A percentile compares a stretch with the other conserved stretches of the same genome.
These are phyloP conservation scores for Megaceryle maxima DNA, from an alignment of 2,113 vertebrate species.

Conservation along the genomic window DNA sequence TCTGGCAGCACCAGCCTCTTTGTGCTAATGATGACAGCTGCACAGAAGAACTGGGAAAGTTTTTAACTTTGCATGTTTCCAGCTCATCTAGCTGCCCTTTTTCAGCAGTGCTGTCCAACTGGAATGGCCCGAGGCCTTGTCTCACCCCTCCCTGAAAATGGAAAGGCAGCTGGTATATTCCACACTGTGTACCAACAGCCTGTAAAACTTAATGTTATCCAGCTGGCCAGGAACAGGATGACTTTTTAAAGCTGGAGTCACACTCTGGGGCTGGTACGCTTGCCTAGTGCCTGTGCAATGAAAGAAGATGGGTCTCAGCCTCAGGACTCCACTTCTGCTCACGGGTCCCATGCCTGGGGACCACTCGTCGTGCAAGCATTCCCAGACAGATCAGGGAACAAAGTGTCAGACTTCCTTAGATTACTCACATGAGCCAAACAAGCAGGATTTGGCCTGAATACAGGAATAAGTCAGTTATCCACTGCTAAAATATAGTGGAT, in stretches of 20 bases:
- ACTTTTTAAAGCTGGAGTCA: neutral
- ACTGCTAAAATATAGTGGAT: slow-evolving; percentile 49
- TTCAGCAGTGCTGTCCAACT: slow-evolving; percentile 9
- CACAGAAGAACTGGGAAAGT: slow-evolving; percentile 32
- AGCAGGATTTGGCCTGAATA: slow-evolving; percentile 61
- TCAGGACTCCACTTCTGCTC: neutral
- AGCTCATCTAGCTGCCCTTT: slow-evolving; percentile 7
- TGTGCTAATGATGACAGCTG: slow-evolving; percentile 54
- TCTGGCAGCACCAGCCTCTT: slow-evolving; percentile 35
- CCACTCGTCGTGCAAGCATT: slow-evolving; percentile 30
- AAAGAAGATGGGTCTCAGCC: slow-evolving; percentile 13
- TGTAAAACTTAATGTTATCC: slow-evolving; percentile 23
- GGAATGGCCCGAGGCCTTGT: slow-evolving; percentile 25
- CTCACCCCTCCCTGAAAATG: slow-evolving; percentile 23
- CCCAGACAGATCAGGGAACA: slow-evolving; percentile 64
- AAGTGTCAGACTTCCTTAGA: slow-evolving; percentile 57
- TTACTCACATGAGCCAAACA: slow-evolving; percentile 55
- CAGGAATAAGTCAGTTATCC: slow-evolving; percentile 57
- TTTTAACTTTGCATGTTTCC: slow-evolving; percentile 24
- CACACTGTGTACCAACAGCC: neutral
- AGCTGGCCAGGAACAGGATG: neutral
- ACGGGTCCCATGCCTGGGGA: neutral
- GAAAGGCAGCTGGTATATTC: slow-evolving; percentile 49
- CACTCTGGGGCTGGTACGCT: neutral
- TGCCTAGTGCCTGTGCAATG: neutral